Evolutionary conservation across 1,140 invertebrate species (phyloP).

Genomic region (Drosophila azteca): DNA sequence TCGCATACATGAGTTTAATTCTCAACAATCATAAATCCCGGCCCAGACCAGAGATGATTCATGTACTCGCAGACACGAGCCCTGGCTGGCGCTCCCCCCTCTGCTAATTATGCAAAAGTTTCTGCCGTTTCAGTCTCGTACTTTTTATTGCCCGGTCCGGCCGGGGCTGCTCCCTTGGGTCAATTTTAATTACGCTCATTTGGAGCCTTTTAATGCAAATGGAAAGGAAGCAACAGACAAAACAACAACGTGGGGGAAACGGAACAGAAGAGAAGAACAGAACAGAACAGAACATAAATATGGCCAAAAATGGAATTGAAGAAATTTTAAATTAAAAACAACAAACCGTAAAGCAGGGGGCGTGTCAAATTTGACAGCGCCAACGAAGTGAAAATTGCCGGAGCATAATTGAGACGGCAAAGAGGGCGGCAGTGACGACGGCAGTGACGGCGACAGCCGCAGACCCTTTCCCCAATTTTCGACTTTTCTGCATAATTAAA

Average conservation of each 20-base stretch:
- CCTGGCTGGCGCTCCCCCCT: conserved; percentile 6
- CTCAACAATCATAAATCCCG: conserved; percentile 54
- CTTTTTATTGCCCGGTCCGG: conserved; percentile 36
- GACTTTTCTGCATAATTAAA: conserved; percentile 74
- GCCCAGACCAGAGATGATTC: conserved; percentile 44
- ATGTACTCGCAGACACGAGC: conserved; percentile 20
- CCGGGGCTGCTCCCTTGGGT: conserved; percentile 64
- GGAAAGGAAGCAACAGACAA: conserved; percentile 25
- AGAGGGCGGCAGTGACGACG: no score
- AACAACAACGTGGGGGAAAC: conserved; percentile 15
- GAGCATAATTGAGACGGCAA: conserved; percentile 55
- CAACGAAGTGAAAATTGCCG: conserved; percentile 78
- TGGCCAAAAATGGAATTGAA: conserved; percentile 30
- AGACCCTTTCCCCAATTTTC: conserved; percentile 35
- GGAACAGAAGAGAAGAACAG: background rate
- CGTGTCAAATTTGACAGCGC: conserved; percentile 77
- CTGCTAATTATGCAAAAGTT: conserved; percentile 67
- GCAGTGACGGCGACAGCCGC: conserved; percentile 16
- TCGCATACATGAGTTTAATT: conserved; percentile 63
- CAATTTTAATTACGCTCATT: conserved; percentile 82
- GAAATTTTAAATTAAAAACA: conserved; percentile 64
- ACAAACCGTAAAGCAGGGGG: conserved; percentile 56
- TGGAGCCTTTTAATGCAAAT: conserved; percentile 63
- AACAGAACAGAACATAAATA: conserved; percentile 41
- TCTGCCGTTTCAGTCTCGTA: conserved; percentile 28